Conservation (phyloP, 2,113 vertebrate species). For the Phaethornis superciliosus region DNA sequence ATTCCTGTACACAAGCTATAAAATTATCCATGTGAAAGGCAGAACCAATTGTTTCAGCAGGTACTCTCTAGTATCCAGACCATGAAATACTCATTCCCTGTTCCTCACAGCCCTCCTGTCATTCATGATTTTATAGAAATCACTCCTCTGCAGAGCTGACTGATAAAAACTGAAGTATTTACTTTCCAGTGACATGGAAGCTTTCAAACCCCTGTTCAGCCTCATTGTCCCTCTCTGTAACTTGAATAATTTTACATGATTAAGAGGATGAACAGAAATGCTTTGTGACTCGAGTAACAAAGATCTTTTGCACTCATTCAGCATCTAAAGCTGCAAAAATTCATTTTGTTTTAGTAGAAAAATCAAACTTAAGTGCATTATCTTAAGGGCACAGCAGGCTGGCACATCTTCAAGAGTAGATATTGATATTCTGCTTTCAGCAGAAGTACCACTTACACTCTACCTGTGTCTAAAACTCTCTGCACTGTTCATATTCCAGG, state of each 20-base stretch:
- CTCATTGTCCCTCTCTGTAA: background rate
- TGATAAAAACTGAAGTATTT: background rate
- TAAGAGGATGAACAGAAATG: background rate
- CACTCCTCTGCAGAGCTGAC: background rate
- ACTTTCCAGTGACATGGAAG: background rate
- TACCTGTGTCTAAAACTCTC: background rate
- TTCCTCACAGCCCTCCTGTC: background rate
- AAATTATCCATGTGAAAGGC: background rate
- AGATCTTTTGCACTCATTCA: background rate
- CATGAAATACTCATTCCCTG: background rate
- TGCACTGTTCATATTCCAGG: background rate
- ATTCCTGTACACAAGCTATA: background rate
- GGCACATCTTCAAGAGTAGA: accelerated
- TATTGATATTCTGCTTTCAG: background rate
- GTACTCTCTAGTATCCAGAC: background rate
- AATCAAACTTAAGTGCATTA: background rate
- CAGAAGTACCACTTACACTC: background rate
- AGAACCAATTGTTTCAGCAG: background rate
- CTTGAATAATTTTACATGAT: background rate
- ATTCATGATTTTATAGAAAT: background rate
- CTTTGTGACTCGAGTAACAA: background rate
- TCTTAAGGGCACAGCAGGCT: background rate
- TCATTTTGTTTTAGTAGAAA: background rate
- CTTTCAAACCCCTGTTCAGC: background rate
- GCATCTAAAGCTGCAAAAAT: background rate